Base-by-base conservation (phyloP, 2,888 invertebrate species). In the Eucera pruinosa region DNA sequence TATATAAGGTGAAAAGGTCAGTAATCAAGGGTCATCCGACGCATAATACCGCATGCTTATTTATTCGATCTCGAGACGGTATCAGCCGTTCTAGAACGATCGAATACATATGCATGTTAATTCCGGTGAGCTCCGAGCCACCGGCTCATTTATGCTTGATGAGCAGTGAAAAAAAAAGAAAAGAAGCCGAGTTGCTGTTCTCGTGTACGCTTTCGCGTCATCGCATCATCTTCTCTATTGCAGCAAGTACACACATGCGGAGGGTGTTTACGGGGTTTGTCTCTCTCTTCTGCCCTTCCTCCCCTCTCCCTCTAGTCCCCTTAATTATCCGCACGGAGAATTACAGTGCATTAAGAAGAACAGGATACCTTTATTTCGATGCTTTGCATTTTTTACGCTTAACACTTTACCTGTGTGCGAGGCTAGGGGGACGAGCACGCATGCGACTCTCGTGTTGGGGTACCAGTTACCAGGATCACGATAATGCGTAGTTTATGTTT, bases 71-170 rank as follows among this genome's bases (percentile, higher is more conserved):
- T 83, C 60, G 20, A 54, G 66, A 72, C 47, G 36, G 70, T 79
- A 70, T 83, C 66, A 45, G 18, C 43, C 45, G 61, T 36, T 48
- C 47, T 33, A 43, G 61, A 58, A 70, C 74, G 69, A 72, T 70
- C 71, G 77, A 71, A 78, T 83, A 68, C 57, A 58, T 78, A 75
- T 66, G 83, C 81, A 84, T 83, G 62, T 78, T 76, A 74, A 81
- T 78, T 71, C 30, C 27, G 7, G 11, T 7, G 27, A 20, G 39
- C 15, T 61, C 39, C 30, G 43, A 30, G 43, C 66, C 33, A 13
- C n/a, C 23, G 33, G 47, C 52, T 57, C 43, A 3, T 64, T 76
- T 61, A 45, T 50, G 27, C 23, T 30, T 25, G 41, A 41, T 41
- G 48, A 61, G 45, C 48, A 57, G 15, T 43, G 23, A 18, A 13